Percentiles rank a stretch among this genome's conserved stretches.
phyloP scores from a whole-genome alignment of 2,113 vertebrate genomes.

The Glaucomys volans region DNA sequence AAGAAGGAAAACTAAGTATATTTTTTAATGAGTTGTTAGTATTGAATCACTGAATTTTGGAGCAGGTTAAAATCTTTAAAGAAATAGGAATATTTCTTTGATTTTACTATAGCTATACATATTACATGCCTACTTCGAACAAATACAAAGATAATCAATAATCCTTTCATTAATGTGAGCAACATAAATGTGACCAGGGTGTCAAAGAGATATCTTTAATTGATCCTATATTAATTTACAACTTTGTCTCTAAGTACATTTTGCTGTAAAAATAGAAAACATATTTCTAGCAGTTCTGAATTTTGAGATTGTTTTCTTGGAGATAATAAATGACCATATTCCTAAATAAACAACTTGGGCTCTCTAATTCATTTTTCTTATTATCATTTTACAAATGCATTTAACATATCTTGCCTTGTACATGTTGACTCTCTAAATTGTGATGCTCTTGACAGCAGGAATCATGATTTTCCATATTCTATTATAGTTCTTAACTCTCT shows the following conservation, averaged over 20 bases:
- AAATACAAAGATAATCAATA: constrained; percentile 8
- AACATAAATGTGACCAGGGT: background rate
- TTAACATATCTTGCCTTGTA: background rate
- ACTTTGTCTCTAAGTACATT: background rate
- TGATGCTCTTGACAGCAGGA: background rate
- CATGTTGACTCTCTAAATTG: background rate
- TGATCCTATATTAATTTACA: background rate
- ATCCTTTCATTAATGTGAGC: background rate
- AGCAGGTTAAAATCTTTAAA: background rate
- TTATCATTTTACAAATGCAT: background rate
- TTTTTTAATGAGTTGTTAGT: background rate
- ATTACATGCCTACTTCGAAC: background rate
- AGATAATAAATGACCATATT: background rate
- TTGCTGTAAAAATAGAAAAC: constrained; percentile 31
- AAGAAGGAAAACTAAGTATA: background rate
- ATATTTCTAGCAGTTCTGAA: background rate
- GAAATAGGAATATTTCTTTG: background rate
- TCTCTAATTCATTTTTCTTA: background rate
- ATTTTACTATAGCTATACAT: background rate
- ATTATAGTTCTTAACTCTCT: background rate
- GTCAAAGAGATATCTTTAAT: constrained; percentile 5
- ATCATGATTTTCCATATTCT: background rate
- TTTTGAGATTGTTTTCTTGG: background rate
- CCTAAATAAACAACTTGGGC: background rate
- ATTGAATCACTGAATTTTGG: background rate